Conservation (phyloP, 2,797 vertebrate genomes). For the Sparus aurata region DNA sequence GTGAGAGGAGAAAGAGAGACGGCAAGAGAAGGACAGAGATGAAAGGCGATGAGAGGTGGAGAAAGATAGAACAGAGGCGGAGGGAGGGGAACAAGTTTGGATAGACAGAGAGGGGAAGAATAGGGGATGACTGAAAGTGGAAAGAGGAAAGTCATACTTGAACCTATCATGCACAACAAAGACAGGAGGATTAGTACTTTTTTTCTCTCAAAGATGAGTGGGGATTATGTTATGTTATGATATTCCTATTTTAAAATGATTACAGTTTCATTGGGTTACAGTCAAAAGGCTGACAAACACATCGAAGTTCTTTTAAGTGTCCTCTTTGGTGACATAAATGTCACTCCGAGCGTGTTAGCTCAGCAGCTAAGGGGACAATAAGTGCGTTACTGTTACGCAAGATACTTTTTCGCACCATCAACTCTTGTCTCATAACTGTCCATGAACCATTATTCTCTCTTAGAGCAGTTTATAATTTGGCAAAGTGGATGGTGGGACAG, state of each 20-base stretch:
- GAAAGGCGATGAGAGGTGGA: slow-evolving; percentile 33
- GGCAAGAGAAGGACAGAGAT: slow-evolving; percentile 44
- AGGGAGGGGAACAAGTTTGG: not conserved
- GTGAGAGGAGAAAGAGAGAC: slow-evolving; percentile 19
- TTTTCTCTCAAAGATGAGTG: not conserved
- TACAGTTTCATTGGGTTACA: not conserved
- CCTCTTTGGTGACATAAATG: not conserved
- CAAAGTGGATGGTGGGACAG: not conserved
- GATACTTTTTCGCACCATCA: not conserved
- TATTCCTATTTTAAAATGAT: not conserved
- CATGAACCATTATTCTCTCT: not conserved
- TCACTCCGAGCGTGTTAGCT: not conserved
- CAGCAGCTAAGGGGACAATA: not conserved
- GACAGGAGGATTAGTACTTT: not conserved
- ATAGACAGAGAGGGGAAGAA: not conserved
- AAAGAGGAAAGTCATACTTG: not conserved
- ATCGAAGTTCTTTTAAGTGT: not conserved
- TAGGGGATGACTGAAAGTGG: not conserved
- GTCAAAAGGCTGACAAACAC: not conserved
- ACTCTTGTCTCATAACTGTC: not conserved
- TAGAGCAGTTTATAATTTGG: not conserved
- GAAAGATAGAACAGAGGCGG: slow-evolving; percentile 26
- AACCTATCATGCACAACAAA: not conserved
- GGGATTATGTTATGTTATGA: not conserved
- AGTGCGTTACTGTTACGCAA: not conserved